Base-by-base conservation (phyloP, 2,888 invertebrate species). In the Lampropteryx suffumata region DNA sequence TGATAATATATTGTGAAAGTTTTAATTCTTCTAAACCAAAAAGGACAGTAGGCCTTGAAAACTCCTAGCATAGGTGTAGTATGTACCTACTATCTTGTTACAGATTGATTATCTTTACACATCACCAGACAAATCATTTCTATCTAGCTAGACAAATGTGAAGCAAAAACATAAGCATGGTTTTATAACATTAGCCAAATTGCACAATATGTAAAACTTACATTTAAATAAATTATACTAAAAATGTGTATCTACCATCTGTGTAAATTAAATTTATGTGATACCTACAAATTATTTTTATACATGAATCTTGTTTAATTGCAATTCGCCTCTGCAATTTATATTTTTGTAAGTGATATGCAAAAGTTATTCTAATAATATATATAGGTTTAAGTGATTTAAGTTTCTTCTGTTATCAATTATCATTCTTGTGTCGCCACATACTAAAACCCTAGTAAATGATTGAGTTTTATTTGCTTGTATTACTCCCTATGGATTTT, bases 251-350 rank as follows among this genome's bases (percentile, higher is more conserved):
- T n/a, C n/a, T n/a, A n/a, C n/a, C n/a, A n/a, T n/a, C n/a, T n/a
- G n/a, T n/a, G n/a, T 7, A 10, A 13, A 13, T 10, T 24, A 42
- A 14, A 35, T 10, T 10, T 37, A 32, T 55, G 55, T 55, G 55
- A 50, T 55, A 45, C n/a, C n/a, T n/a, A n/a, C 14, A 43, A 39
- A 52, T 44, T 41, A 49, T 49, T 45, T 53, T 45, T 47, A 34
- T 47, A 47, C 17, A 39, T n/a, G 42, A 39, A 32, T 39, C 39
- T 41, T 27, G n/a, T 28, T 30, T 26, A 30, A 42, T 52, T 48
- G 43, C 39, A 34, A 49, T 27, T 49, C 35, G 41, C 29, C 42
- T 45, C 39, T 46, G 49, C 45, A 54, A 54, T 37, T 17, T 42
- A 40, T 54, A 54, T 45, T 46, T 54, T 53, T 49, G 24, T 49